phyloP scores from a whole-genome alignment of 2,888 invertebrate species.

The Pseudolycoriella hygida region DNA sequence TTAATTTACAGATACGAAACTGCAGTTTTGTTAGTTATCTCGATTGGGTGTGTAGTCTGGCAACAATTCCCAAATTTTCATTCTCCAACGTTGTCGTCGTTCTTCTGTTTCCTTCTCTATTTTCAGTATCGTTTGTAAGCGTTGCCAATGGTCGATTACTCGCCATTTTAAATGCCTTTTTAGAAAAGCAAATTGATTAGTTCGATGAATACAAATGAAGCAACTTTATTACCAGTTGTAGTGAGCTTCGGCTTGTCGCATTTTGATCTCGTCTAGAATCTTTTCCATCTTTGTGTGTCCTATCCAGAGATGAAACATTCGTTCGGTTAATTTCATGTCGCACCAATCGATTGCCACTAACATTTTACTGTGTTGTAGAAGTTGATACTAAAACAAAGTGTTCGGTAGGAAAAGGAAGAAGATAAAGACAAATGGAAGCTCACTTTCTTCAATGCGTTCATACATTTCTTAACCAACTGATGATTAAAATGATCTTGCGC shows the following conservation, averaged over 20 bases:
- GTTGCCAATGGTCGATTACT: constrained; percentile 40
- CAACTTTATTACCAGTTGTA: constrained; percentile 22
- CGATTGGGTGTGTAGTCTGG: constrained; percentile 44
- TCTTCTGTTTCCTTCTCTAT: constrained; percentile 48
- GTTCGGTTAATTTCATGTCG: constrained; percentile 39
- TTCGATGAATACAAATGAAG: background rate
- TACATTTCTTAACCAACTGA: background rate
- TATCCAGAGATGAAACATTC: constrained; percentile 34
- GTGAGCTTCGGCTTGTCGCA: constrained; percentile 24
- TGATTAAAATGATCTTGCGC: constrained; percentile 32
- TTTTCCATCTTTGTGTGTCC: constrained; percentile 28
- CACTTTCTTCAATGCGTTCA: constrained; percentile 22
- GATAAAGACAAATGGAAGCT: too few relatives aligned
- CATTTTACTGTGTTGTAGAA: constrained; percentile 30
- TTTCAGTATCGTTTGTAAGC: constrained; percentile 42
- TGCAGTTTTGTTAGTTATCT: constrained; percentile 12
- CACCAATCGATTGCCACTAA: constrained; percentile 58
- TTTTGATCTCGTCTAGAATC: constrained; percentile 31
- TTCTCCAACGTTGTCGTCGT: constrained; percentile 48
- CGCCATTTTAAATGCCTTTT: constrained; percentile 29
- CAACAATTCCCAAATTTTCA: constrained; percentile 51
- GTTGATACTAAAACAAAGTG: constrained; percentile 4
- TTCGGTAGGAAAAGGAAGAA: too few relatives aligned
- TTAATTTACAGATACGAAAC: too few relatives aligned
- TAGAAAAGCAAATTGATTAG: too few relatives aligned